These are phyloP conservation scores for Temnothorax longispinosus DNA, from an alignment of 1,140 invertebrate genomes.

Conservation along the genomic window DNA sequence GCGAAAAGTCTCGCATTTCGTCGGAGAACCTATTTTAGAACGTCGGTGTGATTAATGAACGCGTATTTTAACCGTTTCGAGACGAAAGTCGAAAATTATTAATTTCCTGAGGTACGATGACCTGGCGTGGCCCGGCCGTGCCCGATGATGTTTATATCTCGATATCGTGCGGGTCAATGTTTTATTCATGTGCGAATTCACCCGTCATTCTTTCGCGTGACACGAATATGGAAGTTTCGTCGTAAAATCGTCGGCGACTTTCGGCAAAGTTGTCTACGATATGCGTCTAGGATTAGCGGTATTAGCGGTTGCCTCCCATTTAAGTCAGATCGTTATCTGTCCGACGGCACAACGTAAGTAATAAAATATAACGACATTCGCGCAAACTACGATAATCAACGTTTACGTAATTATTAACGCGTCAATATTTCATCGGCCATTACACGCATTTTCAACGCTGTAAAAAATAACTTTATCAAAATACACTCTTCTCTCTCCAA, in stretches of 20 bases:
- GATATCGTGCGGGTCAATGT: conserved; percentile 71
- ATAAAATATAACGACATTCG: conserved; percentile 22
- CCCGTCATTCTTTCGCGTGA: conserved; percentile 73
- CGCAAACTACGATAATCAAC: background rate
- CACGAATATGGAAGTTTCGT: conserved; percentile 60
- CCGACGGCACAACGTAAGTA: background rate
- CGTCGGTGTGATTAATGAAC: conserved; percentile 65
- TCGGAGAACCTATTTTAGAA: conserved; percentile 1
- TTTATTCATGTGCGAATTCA: conserved; percentile 78
- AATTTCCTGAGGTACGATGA: conserved; percentile 66
- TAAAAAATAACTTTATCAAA: conserved; percentile 26
- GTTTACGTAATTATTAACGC: background rate
- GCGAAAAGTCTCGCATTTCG: conserved; percentile 33
- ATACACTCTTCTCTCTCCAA: too few species aligned
- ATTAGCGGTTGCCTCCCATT: background rate
- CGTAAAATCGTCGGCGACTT: conserved; percentile 57
- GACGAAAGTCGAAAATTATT: conserved; percentile 70
- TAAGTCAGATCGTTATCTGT: background rate
- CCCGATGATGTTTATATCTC: conserved; percentile 74
- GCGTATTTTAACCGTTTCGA: conserved; percentile 54
- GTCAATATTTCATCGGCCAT: background rate
- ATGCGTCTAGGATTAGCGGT: conserved; percentile 28
- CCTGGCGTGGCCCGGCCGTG: conserved; percentile 43
- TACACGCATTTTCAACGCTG: background rate
- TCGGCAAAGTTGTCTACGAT: conserved; percentile 2